Evolutionary conservation across 2,113 vertebrate species (phyloP), one percentile per base, ranked within the genome.

Genomic region (Scomber colias): DNA sequence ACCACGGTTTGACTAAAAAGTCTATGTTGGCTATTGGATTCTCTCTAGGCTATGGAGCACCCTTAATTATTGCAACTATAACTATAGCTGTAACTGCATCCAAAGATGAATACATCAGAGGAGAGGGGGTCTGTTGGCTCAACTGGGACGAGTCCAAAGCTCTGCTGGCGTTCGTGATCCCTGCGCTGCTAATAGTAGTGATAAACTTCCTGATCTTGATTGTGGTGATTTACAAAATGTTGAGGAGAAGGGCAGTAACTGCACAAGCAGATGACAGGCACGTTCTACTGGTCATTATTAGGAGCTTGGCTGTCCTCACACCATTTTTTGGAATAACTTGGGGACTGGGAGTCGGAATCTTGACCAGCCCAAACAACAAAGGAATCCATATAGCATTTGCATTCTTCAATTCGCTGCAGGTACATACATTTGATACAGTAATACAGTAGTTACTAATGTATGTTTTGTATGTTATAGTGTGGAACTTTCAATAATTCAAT

Each of bases 291-390:
- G 94, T 94, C 8, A 94, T 97, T 46, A 87, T 85, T 62, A 94
- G 95, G 81, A 95, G 95, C 0, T 73, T 97, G 14, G 92, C 95
- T 5, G 93, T 97, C 16, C 94, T 97, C 71, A 96, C 96, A 0
- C 97, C 97, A 13, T 51, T 97, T 46, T 91, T 97, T 60, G 97
- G 97, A 72, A 86, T 96, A 61, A 97, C 96, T 1, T 97, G 97
- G 97, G 92, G 92, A 56, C 84, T 93, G 24, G 92, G 92, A 77
- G 53, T 87, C 0, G 91, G 84, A 84, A 87, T 49, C 10, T 2
- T 96, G 63, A 1, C 7, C 76, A 0, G 11, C 75, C 87, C 91
- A 68, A 0, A n/a, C 0, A 51, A 76, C 0, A 44, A 21, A 0
- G 89, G 93, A 79, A 88, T 96, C 82, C 94, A 96, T 0, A 0